phyloP scores from a whole-genome alignment of 1,140 invertebrate genomes.

The Drosophila jambulina region DNA sequence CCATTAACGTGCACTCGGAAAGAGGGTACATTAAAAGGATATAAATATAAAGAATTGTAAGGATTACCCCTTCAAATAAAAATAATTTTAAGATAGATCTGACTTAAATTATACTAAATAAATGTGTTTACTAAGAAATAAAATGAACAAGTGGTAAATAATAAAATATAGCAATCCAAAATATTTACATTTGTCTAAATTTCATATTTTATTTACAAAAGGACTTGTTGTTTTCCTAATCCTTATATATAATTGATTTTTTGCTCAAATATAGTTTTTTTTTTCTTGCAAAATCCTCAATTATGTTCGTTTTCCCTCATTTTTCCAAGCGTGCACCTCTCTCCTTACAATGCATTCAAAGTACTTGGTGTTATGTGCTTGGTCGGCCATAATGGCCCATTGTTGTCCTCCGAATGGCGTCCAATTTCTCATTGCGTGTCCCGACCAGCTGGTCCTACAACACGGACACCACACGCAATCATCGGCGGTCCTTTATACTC shows the following conservation, averaged over 20 bases:
- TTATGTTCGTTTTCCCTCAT: background rate
- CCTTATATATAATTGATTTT: background rate
- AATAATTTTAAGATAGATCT: no score
- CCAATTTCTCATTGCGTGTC: conserved; percentile 67
- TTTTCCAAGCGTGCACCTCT: conserved; percentile 29
- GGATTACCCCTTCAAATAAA: background rate
- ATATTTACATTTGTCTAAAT: no score
- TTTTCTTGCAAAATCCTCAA: background rate
- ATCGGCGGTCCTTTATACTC: conserved; percentile 45
- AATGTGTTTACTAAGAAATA: no score
- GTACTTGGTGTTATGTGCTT: conserved; percentile 47
- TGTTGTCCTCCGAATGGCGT: conserved; percentile 64
- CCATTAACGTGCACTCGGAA: background rate
- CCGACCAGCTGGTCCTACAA: conserved; percentile 49
- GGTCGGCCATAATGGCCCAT: conserved; percentile 53
- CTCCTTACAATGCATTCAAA: conserved; percentile 54
- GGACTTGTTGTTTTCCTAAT: no score
- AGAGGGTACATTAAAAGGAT: background rate
- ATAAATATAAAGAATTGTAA: background rate
- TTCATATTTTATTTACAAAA: background rate
- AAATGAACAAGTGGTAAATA: background rate
- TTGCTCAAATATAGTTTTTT: background rate
- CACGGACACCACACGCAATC: conserved; percentile 67
- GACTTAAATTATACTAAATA: background rate
- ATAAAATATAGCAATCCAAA: no score